A percentile compares a stretch with the other conserved stretches of the same genome.
phyloP scores from a whole-genome alignment of 1,140 invertebrate genomes.

The Lerema accius region DNA sequence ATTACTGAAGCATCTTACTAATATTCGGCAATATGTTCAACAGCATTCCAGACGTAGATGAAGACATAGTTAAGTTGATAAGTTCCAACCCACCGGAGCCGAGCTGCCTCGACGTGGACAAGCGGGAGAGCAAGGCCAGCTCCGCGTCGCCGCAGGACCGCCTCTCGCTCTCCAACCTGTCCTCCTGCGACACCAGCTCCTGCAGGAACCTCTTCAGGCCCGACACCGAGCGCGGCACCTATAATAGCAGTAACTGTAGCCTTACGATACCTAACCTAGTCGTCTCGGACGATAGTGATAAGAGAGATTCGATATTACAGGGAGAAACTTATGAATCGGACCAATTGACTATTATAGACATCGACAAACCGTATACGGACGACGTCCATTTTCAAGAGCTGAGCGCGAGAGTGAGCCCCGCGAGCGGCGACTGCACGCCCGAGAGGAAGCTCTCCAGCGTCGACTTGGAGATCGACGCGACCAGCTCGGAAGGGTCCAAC shows the following conservation, averaged over 20 bases:
- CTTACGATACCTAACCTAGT: slow-evolving; percentile 80
- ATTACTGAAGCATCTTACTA: no score
- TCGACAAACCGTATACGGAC: slow-evolving; percentile 80
- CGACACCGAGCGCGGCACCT: slow-evolving; percentile 54
- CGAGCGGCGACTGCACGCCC: slow-evolving; percentile 67
- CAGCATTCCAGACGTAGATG: slow-evolving; percentile 82
- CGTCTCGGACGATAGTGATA: slow-evolving; percentile 77
- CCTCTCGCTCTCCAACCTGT: slow-evolving; percentile 72
- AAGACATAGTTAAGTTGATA: slow-evolving; percentile 80
- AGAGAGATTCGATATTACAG: slow-evolving; percentile 72
- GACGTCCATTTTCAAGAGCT: slow-evolving; percentile 69
- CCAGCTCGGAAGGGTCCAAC: slow-evolving; percentile 85
- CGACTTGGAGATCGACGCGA: slow-evolving; percentile 71
- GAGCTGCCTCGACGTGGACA: slow-evolving; percentile 62
- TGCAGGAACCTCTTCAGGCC: slow-evolving; percentile 75
- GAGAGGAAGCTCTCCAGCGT: slow-evolving; percentile 70
- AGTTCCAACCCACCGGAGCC: slow-evolving; percentile 63
- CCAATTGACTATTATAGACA: slow-evolving; percentile 86
- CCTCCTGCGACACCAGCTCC: slow-evolving; percentile 76
- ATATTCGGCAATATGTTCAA: slow-evolving; percentile 21
- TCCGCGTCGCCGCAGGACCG: slow-evolving; percentile 65
- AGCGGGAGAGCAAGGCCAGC: slow-evolving; percentile 57
- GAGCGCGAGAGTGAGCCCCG: slow-evolving; percentile 52
- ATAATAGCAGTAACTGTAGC: slow-evolving; percentile 75
- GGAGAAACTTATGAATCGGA: slow-evolving; percentile 82